Evolutionary conservation across 2,797 vertebrate genomes (phyloP).

Genomic region (Morus bassanus): DNA sequence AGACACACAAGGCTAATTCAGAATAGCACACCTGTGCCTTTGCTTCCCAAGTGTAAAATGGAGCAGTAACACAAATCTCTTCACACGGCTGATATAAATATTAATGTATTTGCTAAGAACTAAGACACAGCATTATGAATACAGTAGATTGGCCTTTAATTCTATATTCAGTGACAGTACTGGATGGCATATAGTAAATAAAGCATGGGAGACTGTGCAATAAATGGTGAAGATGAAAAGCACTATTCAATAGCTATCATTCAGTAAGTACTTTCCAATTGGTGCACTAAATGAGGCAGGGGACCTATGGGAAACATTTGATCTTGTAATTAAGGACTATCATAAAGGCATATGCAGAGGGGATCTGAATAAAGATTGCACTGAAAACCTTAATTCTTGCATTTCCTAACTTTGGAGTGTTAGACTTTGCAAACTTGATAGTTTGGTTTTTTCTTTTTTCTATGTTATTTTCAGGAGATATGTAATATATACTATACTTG

Average conservation of each 20-base stretch:
- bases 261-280: not conserved
- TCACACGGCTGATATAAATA: not conserved
- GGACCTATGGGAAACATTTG: not conserved
- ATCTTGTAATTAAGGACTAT: slow-evolving; percentile 1
- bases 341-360: not conserved
- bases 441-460: not conserved
- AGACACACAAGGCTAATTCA: not conserved
- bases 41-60: not conserved
- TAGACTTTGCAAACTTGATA: not conserved
- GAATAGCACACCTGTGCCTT: not conserved
- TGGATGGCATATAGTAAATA: not conserved
- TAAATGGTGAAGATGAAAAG: not conserved
- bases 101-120: not conserved
- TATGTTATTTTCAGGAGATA: not conserved
- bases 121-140: not conserved
- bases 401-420: not conserved
- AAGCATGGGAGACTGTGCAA: not conserved
- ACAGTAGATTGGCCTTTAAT: not conserved
- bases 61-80: not conserved
- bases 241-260: not conserved
- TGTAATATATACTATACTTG: not conserved
- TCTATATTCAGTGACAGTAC: not conserved
- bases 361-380: not conserved
- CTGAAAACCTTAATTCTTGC: not conserved
- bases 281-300: not conserved